These are phyloP conservation scores for Molothrus ater DNA, from an alignment of 2,797 vertebrate genomes.

Conservation along the genomic window DNA sequence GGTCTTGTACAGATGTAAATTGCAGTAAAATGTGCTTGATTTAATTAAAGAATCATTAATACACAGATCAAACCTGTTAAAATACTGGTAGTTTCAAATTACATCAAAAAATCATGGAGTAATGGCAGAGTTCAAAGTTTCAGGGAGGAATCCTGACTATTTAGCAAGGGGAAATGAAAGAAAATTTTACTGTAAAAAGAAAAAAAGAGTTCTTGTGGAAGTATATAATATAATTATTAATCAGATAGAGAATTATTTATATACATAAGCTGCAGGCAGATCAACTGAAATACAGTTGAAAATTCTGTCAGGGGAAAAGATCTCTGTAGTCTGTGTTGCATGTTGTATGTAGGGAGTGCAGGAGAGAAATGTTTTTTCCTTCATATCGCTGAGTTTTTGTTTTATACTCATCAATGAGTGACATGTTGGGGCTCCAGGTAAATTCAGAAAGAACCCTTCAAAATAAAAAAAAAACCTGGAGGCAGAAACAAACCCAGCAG, in stretches of 20 bases:
- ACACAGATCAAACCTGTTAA: not conserved
- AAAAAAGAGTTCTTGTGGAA: not conserved
- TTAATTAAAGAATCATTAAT: not conserved
- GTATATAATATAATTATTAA: not conserved
- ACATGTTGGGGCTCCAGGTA: not conserved
- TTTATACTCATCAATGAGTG: not conserved
- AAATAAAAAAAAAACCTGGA: not conserved
- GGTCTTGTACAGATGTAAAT: not conserved
- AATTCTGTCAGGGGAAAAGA: conserved; percentile 33
- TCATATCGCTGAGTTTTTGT: not conserved
- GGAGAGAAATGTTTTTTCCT: accelerated
- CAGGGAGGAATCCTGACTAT: not conserved
- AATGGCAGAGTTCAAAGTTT: not conserved
- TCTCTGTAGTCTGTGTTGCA: conserved; percentile 12
- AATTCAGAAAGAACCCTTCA: conserved; percentile 1
- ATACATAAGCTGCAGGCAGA: not conserved
- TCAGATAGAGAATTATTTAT: not conserved
- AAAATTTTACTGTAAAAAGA: not conserved
- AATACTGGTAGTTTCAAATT: not conserved
- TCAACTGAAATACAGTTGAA: not conserved
- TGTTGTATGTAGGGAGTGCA: not conserved
- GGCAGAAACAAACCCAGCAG: not conserved
- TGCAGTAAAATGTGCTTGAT: not conserved
- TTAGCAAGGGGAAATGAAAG: not conserved
- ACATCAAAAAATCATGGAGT: not conserved